Conservation (phyloP, 2,888 invertebrate species). For the Anthoptus insignis region DNA sequence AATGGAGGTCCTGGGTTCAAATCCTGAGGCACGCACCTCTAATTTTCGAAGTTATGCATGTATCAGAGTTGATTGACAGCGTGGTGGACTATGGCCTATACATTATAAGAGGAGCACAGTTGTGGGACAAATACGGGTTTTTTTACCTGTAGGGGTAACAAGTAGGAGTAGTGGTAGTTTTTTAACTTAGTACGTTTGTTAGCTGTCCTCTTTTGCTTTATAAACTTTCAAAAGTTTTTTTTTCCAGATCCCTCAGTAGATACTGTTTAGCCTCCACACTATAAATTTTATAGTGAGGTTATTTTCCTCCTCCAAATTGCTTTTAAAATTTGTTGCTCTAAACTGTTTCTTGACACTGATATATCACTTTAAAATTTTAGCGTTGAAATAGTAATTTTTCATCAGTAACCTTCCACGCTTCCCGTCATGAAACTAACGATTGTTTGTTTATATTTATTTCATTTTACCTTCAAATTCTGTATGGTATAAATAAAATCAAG, state of each 20-base stretch:
- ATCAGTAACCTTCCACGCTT: neutral
- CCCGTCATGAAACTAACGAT: neutral
- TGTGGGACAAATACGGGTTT: no score
- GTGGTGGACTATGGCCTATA: no score
- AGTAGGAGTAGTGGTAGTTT: no score
- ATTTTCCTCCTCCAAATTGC: slow-evolving; percentile 31
- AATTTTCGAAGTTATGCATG: no score
- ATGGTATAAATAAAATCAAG: no score
- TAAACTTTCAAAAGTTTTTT: slow-evolving; percentile 2
- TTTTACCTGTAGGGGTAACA: no score
- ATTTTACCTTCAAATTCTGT: no score
- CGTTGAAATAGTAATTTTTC: slow-evolving; percentile 12
- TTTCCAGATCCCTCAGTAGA: neutral
- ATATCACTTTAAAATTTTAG: slow-evolving; percentile 28
- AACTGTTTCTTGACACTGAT: slow-evolving; percentile 34
- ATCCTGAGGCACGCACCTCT: no score
- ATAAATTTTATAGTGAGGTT: slow-evolving; percentile 31
- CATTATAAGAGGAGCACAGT: no score
- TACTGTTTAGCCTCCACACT: neutral
- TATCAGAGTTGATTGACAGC: no score
- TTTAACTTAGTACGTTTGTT: no score
- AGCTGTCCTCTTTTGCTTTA: neutral
- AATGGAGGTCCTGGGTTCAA: no score
- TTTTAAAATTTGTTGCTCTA: slow-evolving; percentile 30
- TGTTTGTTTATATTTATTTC: neutral